Conservation (phyloP, 2,888 invertebrate species). For the Eristalinus sepulchralis region DNA sequence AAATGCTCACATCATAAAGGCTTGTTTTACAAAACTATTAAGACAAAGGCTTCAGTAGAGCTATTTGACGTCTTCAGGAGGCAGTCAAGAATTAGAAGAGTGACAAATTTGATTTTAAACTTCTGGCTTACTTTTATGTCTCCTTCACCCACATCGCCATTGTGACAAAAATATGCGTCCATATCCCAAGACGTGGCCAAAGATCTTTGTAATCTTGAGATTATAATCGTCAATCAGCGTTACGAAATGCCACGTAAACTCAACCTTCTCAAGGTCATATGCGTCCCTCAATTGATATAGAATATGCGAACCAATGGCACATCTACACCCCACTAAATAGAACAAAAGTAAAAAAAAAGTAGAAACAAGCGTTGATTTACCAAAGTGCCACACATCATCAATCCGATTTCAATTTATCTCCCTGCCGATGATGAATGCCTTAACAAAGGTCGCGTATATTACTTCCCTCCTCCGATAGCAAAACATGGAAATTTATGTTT, state of each 20-base stretch:
- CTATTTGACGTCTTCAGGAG: no score
- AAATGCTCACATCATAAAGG: no score
- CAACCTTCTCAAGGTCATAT: slow-evolving; percentile 10
- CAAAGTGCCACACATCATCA: background rate
- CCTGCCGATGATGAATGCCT: slow-evolving; percentile 22
- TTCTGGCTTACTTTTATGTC: no score
- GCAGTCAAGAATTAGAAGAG: no score
- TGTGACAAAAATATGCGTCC: no score
- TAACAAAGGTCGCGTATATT: slow-evolving; percentile 42
- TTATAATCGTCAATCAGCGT: background rate
- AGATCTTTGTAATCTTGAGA: background rate
- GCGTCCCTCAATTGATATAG: background rate
- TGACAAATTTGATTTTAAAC: no score
- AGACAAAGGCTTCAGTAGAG: no score
- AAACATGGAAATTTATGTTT: slow-evolving; percentile 28
- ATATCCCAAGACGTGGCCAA: no score
- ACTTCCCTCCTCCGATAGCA: background rate
- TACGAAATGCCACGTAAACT: background rate
- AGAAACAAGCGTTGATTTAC: background rate
- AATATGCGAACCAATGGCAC: slow-evolving; percentile 23
- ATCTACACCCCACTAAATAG: background rate
- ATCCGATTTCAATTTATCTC: slow-evolving; percentile 47
- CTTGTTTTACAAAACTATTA: no score
- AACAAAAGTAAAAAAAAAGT: background rate
- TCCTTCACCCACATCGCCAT: no score